Conservation (phyloP, 2,888 invertebrate genomes). For the Plutella xylostella region DNA sequence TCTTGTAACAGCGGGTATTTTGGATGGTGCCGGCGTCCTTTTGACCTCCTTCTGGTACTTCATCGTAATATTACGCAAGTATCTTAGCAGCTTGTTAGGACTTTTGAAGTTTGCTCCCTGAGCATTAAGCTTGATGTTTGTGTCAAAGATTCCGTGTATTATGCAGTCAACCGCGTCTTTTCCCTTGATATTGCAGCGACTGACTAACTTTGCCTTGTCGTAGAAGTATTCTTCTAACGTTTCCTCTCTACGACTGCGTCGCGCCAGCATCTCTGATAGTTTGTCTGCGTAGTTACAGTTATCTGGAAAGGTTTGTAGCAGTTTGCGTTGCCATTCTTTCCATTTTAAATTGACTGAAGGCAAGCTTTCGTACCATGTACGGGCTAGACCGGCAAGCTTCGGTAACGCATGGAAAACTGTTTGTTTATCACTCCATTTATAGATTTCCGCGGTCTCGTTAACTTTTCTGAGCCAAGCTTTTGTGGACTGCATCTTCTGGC, state of each 20-base stretch:
- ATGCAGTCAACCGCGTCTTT: constrained; percentile 18
- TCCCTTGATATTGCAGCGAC: constrained; percentile 12
- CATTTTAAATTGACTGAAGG: constrained; percentile 4
- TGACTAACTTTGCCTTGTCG: constrained; percentile 14
- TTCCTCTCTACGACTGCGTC: constrained; percentile 5
- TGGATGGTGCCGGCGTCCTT: too few relatives aligned
- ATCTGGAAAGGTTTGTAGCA: constrained; percentile 4
- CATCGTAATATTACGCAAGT: background rate
- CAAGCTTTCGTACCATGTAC: constrained; percentile 9
- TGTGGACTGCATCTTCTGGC: constrained; percentile 3
- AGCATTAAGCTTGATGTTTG: constrained; percentile 14
- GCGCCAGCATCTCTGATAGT: constrained; percentile 1
- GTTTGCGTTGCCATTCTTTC: constrained; percentile 6
- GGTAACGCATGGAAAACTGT: constrained; percentile 9
- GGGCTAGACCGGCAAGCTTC: constrained; percentile 7
- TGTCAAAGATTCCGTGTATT: constrained; percentile 16
- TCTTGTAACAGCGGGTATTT: background rate
- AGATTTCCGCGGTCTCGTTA: constrained; percentile 7
- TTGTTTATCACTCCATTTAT: constrained; percentile 9
- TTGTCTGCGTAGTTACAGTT: constrained; percentile 5
- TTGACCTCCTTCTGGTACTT: background rate
- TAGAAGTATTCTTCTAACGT: constrained; percentile 11
- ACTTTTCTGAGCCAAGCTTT: constrained; percentile 8
- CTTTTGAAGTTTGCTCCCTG: constrained; percentile 6
- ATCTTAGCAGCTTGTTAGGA: background rate